These are phyloP conservation scores for Acanthococcus lagerstroemiae DNA, from an alignment of 2,888 invertebrate species.

Conservation along the genomic window DNA sequence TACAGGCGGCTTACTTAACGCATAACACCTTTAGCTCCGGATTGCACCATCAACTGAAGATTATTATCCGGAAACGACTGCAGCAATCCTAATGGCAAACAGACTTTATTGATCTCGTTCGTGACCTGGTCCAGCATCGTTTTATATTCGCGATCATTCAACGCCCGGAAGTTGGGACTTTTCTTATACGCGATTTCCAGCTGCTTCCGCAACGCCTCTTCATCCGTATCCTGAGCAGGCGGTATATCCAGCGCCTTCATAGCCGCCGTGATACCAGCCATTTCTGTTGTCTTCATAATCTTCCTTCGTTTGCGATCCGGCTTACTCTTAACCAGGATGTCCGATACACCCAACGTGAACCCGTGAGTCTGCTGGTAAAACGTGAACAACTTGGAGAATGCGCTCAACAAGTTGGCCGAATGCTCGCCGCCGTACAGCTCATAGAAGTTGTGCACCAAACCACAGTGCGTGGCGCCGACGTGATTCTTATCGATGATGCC, in stretches of 20 bases:
- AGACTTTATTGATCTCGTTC: constrained; percentile 78
- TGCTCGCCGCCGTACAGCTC: constrained; percentile 87
- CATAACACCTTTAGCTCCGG: constrained; percentile 76
- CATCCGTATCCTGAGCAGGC: constrained; percentile 43
- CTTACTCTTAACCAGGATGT: constrained; percentile 69
- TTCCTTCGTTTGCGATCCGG: constrained; percentile 63
- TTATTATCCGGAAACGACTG: constrained; percentile 88
- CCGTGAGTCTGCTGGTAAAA: constrained; percentile 80
- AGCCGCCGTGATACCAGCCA: constrained; percentile 53
- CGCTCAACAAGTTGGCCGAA: constrained; percentile 71
- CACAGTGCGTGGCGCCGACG: constrained; percentile 89
- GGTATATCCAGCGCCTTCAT: constrained; percentile 61
- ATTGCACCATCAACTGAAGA: constrained; percentile 95
- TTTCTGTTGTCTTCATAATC: constrained; percentile 55
- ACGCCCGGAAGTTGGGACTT: constrained; percentile 66
- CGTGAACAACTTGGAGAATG: constrained; percentile 87
- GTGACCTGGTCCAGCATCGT: constrained; percentile 67
- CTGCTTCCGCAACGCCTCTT: constrained; percentile 52
- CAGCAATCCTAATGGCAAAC: constrained; percentile 73
- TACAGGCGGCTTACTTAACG: constrained; percentile 41
- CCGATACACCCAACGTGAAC: constrained; percentile 89
- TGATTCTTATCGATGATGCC: constrained; percentile 95
- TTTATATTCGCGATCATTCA: constrained; percentile 77
- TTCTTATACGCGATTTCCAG: constrained; percentile 59
- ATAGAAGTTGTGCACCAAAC: constrained; percentile 87